Base-by-base conservation (phyloP, 2,888 invertebrate genomes). In the Limenitis camilla region DNA sequence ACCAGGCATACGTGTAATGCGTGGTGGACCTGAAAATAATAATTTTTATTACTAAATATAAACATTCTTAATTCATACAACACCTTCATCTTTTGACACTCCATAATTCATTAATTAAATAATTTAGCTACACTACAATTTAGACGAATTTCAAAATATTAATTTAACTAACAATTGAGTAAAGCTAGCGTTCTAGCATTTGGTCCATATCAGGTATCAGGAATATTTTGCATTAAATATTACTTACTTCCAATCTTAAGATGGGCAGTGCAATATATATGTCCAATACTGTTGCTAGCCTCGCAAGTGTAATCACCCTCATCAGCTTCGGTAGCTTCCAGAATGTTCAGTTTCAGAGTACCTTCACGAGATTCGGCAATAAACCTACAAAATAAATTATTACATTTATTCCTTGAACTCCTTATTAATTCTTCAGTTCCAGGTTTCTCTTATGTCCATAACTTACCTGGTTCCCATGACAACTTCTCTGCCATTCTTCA, bases 231-330 rank as follows among this genome's bases (percentile, higher is more conserved):
- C 2, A 19, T 19, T 19, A 19, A 19, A 19, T 19, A 19, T 19
- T 19, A 90, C 91, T 91, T 76, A 93, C 94, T 92, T 76, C 97
- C 97, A 61, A 99, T 96, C 86, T 95, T 96, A 7, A 99, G 89
- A 63, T 94, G 91, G 46, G 94, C 93, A 10, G 94, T 93, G 53
- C 97, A 97, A 59, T 94, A 92, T 5, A 96, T 96, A 63, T 94
- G 92, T 38, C 99, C 99, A 39, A 98, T 91, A 8, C 94, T 91
- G 81, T 99, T 99, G 71, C 93, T 92, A 0, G 99, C 95, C 72
- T 99, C 98, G 74, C 99, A 99, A 0, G 96, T 96, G 83, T 97
- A 98, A 72, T 97, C 97, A 9, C 97, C 98, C 63, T 96, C 96
- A 78, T 99, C 99, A 5, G 93, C 93, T 56, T 96, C 94, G 66